Evolutionary conservation across 2,113 vertebrate genomes (phyloP), one percentile per base, ranked within the genome.

Genomic region (Oxyruncus cristatus): DNA sequence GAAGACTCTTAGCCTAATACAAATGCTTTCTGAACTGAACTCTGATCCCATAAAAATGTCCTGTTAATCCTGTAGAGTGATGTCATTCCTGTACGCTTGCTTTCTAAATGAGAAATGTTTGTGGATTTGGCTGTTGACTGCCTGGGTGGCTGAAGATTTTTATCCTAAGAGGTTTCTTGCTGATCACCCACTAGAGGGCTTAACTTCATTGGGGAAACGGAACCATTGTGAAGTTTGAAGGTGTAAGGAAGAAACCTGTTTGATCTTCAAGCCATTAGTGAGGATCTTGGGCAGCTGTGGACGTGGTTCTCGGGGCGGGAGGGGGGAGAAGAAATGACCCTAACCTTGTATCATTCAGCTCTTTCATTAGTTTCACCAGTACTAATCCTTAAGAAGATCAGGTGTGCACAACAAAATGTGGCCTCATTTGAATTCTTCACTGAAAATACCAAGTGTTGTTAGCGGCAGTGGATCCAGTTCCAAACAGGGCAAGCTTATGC

Each of bases 171-270:
- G 27, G 14, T 68, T 76, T 37, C 55, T 78, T 75, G 20, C 87
- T 53, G 12, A 49, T 92, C 30, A 53, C 79, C 94, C 95, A 55
- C 93, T 95, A 94, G 94, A 83, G 92, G 94, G 96, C 89, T 95
- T 92, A 74, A 80, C 55, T 88, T 81, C 52, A 2, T 9, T 27
- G 88, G 39, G 32, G 58, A 94, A 58, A 26, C 1, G 0, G 50
- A 67, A 41, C 30, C 32, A 27, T n/a, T 1, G 5, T 20, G 21
- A 49, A 33, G 8, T 35, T 55, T 33, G 42, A 39, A 92, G 42
- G 14, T 33, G 24, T 10, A 35, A 35, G 52, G 37, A 42, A 77
- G 62, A 75, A 84, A 67, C 19, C 6, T 79, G 41, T 37, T 35
- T 46, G 46, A 22, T 88, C n/a, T 65, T 70, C 49, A 61, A 41